Conservation (phyloP, 1,140 invertebrate genomes). For the Vanessa atalanta region DNA sequence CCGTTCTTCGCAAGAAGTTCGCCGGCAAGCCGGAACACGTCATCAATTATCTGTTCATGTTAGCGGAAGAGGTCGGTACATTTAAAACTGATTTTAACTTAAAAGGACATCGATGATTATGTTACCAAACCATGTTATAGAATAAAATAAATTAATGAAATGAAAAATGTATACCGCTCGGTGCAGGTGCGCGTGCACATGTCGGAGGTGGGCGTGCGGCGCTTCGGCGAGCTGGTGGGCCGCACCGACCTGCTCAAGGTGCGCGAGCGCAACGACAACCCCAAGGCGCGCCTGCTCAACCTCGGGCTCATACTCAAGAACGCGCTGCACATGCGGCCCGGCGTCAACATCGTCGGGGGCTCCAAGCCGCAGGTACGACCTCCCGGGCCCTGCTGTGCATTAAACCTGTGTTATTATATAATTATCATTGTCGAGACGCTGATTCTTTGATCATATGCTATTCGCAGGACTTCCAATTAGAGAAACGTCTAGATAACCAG, state of each 20-base stretch:
- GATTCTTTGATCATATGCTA: no score
- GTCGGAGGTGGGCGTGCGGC: constrained; percentile 93
- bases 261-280: constrained; percentile 82
- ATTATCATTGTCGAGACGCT: no score
- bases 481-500: constrained; percentile 93
- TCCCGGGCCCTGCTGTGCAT: no score
- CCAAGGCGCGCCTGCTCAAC: constrained; percentile 93
- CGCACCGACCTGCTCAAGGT: constrained; percentile 93
- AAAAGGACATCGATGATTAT: not conserved
- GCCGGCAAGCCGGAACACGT: constrained; percentile 98
- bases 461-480: constrained; percentile 94
- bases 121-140: no score
- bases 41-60: constrained; percentile 98
- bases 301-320: constrained; percentile 93
- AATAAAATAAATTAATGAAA: no score
- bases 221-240: constrained; percentile 96
- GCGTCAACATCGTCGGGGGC: constrained; percentile 95
- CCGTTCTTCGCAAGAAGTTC: constrained; percentile 96
- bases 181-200: constrained; percentile 90
- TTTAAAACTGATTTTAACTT: not conserved
- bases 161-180: no score
- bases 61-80: constrained; percentile 94
- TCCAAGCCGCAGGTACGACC: constrained; percentile 84
- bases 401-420: no score
- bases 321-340: constrained; percentile 93